phyloP scores from a whole-genome alignment of 2,888 invertebrate genomes.

The Escarpia spicata region DNA sequence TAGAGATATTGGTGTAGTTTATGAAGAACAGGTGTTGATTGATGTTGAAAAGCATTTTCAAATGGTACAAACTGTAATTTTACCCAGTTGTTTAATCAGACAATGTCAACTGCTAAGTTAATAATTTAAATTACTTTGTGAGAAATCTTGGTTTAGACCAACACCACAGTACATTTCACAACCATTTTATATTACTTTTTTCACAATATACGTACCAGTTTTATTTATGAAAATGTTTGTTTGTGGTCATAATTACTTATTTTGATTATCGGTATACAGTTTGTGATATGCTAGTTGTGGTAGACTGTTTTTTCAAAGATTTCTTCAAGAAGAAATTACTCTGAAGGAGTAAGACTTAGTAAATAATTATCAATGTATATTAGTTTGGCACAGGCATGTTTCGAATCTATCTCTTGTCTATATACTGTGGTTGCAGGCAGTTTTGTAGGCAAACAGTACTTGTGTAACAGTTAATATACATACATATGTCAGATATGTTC shows the following conservation, averaged over 20 bases:
- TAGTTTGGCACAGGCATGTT: background rate
- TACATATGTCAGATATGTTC: too few relatives aligned
- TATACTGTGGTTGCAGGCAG: background rate
- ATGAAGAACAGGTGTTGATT: background rate
- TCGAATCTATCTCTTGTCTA: background rate
- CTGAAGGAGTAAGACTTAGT: background rate
- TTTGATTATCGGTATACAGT: background rate
- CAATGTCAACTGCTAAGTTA: background rate
- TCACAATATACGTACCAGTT: background rate
- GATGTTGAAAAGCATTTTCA: background rate
- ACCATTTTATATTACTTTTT: background rate
- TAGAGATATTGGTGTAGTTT: background rate
- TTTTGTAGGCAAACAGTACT: background rate
- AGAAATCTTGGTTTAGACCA: background rate
- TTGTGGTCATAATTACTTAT: background rate
- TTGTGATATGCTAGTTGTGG: background rate
- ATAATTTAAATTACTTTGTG: background rate
- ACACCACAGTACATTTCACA: background rate
- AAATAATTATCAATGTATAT: background rate
- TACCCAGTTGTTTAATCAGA: background rate
- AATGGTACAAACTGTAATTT: background rate
- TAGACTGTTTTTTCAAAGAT: background rate
- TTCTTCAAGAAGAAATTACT: background rate
- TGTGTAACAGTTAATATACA: background rate
- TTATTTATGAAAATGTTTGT: background rate